These are phyloP conservation scores for Henicopernis longicauda DNA, from an alignment of 2,113 vertebrate species.

Conservation along the genomic window DNA sequence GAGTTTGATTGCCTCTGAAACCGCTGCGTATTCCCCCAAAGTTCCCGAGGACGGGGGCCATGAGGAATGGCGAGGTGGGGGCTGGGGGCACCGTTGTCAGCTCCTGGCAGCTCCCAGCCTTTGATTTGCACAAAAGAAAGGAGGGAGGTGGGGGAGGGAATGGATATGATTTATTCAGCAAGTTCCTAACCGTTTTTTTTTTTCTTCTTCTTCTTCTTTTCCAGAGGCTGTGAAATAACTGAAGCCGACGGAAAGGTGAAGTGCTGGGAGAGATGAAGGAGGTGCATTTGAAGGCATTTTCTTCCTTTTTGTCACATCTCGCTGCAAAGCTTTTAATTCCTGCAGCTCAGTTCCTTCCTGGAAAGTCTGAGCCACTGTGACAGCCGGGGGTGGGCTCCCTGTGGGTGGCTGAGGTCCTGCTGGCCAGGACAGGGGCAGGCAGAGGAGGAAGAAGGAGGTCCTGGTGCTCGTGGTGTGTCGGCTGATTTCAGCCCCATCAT, in stretches of 20 bases:
- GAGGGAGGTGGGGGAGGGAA: slow-evolving; percentile 33
- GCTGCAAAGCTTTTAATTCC: slow-evolving; percentile 23
- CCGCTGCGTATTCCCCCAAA: not conserved
- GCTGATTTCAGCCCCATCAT: not conserved
- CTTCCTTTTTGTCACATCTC: slow-evolving; percentile 47
- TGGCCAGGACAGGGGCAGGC: not conserved
- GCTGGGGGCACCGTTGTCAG: slow-evolving; percentile 43
- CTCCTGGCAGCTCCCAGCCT: slow-evolving; percentile 67
- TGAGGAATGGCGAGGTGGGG: not conserved
- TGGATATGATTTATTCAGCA: slow-evolving; percentile 67
- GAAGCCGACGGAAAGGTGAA: slow-evolving; percentile 63
- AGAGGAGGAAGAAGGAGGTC: not conserved
- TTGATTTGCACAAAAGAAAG: slow-evolving; percentile 65
- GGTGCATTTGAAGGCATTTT: slow-evolving; percentile 44
- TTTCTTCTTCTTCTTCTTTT: slow-evolving; percentile 14
- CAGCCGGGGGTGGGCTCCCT: not conserved
- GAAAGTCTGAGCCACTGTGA: not conserved
- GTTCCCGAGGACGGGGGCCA: slow-evolving; percentile 23
- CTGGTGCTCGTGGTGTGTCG: rapidly evolving
- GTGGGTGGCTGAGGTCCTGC: not conserved
- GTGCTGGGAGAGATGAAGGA: slow-evolving; percentile 60
- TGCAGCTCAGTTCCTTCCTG: slow-evolving; percentile 36
- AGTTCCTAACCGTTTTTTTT: slow-evolving; percentile 9
- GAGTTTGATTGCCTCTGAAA: slow-evolving; percentile 54
- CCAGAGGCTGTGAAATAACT: slow-evolving; percentile 56